Base-by-base conservation (phyloP, 2,888 invertebrate species). In the Cryptus viduatorius region DNA sequence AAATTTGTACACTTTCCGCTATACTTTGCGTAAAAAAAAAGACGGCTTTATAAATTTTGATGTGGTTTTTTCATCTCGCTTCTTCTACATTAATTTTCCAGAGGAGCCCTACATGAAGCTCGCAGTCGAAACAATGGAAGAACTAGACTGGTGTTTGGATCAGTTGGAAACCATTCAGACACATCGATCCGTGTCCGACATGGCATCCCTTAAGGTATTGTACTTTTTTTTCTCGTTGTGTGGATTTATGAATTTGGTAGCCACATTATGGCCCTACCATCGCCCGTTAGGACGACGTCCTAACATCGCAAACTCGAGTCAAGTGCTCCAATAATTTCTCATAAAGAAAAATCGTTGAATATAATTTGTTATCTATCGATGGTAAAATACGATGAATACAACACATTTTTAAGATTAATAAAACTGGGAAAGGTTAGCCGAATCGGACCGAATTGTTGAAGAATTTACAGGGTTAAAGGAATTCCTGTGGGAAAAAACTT, bases 141-240 rank as follows among this genome's bases (percentile, higher is more conserved):
- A 99, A 95, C 95, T 99, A 94, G 99, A 99, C 95, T 99, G 99
- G 99, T 99, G 99, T 94, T 95, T 99, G 95, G 99, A 99, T 95
- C 99, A 99, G 95, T 95, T 99, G 94, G 99, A 99, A 95, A 99
- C 99, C 89, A 99, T 99, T 94, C 99, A 99, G 95, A 99, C 99
- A 86, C 99, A 99, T 95, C 97, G 99, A 93, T 99, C 99, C 91
- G 99, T 99, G 91, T 99, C 98, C 87, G 99, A 99, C 94, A 99
- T 99, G 99, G 99, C 99, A 92, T 99, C 99, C 89, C 97, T 98
- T 93, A 99, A 99, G 98, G 99, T 99, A 95, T 24, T 94, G 89
- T 88, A 29, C 19, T 44, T 46, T 59, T 42, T 37, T 56, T 42
- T 10, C 71, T 71, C 50, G n/a, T 48, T 48, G 37, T 24, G 42